Conservation (phyloP, 92 coral and sea anemone species). For the Porites rus region DNA sequence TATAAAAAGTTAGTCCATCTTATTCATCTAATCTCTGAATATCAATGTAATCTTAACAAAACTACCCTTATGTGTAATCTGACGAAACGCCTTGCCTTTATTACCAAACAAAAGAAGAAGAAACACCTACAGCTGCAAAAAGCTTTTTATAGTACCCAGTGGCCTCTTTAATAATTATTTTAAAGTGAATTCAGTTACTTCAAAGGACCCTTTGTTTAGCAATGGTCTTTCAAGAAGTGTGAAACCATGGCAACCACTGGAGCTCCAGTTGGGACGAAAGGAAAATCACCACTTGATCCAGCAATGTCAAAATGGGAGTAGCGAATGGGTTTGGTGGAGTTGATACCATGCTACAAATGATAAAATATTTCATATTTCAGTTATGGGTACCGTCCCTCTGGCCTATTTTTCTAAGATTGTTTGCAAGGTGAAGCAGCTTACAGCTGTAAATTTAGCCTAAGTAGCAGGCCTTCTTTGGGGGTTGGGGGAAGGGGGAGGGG, state of each 20-base stretch:
- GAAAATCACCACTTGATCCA: conserved; percentile 86
- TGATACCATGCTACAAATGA: conserved; percentile 83
- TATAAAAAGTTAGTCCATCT: no score
- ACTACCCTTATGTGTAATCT: no score
- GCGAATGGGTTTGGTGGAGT: conserved; percentile 71
- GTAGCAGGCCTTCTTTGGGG: no score
- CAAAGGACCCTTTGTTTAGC: not conserved
- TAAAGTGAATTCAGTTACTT: not conserved
- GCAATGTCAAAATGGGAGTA: conserved; percentile 98
- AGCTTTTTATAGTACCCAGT: not conserved
- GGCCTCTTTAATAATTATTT: not conserved
- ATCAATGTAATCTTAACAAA: no score
- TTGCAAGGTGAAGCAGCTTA: no score
- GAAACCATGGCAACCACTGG: conserved; percentile 94
- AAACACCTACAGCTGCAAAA: no score
- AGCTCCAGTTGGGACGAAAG: conserved; percentile 90
- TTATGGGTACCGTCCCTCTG: not conserved
- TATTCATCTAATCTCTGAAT: no score
- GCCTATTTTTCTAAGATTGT: no score
- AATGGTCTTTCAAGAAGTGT: conserved; percentile 60
- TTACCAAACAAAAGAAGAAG: no score
- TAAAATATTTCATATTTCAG: not conserved
- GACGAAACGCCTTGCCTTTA: no score
- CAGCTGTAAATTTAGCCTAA: no score
- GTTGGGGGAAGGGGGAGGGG: no score